phyloP scores from a whole-genome alignment of 2,888 invertebrate genomes.

The Elegia similella region DNA sequence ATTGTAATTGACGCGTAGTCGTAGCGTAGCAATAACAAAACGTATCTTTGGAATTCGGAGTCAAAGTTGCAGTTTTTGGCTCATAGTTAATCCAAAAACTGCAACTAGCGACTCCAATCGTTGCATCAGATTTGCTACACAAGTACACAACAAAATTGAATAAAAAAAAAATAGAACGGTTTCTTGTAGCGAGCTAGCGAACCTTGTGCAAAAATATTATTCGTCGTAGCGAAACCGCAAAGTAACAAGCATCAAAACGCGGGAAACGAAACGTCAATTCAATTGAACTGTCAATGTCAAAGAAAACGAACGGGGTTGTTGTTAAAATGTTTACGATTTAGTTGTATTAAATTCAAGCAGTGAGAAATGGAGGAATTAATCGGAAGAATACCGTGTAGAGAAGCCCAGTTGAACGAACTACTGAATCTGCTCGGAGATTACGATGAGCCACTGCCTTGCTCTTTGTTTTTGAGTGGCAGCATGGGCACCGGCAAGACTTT shows the following conservation, averaged over 20 bases:
- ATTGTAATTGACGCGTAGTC: too few relatives aligned
- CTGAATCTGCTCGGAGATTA: conserved; percentile 75
- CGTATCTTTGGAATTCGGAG: background rate
- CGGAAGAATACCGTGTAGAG: conserved; percentile 73
- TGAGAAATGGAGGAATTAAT: conserved; percentile 75
- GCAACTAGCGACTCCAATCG: too few relatives aligned
- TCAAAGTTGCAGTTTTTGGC: too few relatives aligned
- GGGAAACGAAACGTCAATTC: conserved; percentile 34
- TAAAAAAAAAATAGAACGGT: too few relatives aligned
- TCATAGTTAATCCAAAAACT: too few relatives aligned
- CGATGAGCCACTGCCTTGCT: conserved; percentile 84
- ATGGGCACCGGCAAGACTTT: conserved; percentile 92
- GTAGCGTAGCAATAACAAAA: conserved; percentile 13
- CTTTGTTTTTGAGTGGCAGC: conserved; percentile 91
- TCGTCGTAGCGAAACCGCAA: conserved; percentile 38
- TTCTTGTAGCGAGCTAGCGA: too few relatives aligned
- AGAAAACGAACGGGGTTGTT: background rate
- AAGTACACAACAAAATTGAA: too few relatives aligned
- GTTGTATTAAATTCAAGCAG: background rate
- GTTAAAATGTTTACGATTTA: background rate
- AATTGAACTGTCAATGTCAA: conserved; percentile 22
- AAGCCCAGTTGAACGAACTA: conserved; percentile 69
- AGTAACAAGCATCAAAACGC: conserved; percentile 15
- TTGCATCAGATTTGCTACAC: too few relatives aligned
- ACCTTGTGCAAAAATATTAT: background rate